These are phyloP conservation scores for Oostethus manadensis DNA, from an alignment of 2,113 vertebrate species.

Conservation along the genomic window DNA sequence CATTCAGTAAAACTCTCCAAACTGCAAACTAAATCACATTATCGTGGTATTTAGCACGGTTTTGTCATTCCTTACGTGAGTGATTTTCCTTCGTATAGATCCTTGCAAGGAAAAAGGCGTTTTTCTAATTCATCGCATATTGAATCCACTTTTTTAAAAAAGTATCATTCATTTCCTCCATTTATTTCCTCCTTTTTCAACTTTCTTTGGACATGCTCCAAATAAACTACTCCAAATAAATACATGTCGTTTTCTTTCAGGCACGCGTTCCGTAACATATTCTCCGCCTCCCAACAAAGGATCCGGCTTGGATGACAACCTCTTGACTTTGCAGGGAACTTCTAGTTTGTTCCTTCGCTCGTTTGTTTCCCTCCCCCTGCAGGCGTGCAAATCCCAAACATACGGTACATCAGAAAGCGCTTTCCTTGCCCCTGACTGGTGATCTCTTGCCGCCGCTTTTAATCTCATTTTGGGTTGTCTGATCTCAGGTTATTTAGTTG, in stretches of 20 bases:
- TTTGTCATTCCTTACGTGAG: conserved; percentile 1
- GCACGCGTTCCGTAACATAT: neutral
- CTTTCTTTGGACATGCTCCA: too few relatives aligned
- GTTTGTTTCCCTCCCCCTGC: conserved; percentile 25
- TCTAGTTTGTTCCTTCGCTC: conserved; percentile 21
- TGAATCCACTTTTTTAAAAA: neutral
- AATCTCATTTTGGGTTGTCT: too few relatives aligned
- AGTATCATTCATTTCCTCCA: neutral
- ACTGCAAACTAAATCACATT: neutral
- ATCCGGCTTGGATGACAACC: conserved; percentile 1
- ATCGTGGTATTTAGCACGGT: conserved; percentile 5
- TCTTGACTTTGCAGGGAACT: conserved; percentile 14
- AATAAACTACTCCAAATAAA: too few relatives aligned
- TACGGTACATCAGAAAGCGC: conserved; percentile 15
- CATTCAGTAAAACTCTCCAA: neutral
- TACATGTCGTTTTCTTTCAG: too few relatives aligned
- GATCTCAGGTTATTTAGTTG: too few relatives aligned
- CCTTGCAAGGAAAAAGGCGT: neutral
- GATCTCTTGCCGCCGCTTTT: neutral
- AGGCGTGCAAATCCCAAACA: conserved; percentile 36
- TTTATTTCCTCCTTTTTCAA: too few relatives aligned
- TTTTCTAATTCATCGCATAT: conserved; percentile 1
- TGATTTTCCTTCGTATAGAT: neutral
- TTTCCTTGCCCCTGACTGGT: neutral
- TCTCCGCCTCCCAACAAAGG: conserved; percentile 12